These are phyloP conservation scores for Macroglossus sobrinus DNA, from an alignment of 2,113 vertebrate genomes.

Conservation along the genomic window DNA sequence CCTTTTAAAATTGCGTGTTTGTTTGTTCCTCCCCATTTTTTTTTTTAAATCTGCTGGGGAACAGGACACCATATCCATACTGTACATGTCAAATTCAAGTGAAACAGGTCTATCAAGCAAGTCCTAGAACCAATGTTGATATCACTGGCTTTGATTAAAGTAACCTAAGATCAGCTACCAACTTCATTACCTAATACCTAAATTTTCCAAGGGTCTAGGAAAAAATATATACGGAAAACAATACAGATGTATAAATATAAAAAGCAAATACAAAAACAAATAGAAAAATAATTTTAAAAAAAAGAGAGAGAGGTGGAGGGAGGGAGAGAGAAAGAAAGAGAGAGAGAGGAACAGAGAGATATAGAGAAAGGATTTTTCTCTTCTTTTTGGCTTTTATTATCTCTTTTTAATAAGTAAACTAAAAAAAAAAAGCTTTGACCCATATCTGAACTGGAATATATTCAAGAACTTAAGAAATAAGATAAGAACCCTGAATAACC, in stretches of 20 bases:
- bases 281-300: background rate
- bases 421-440: background rate
- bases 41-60: background rate
- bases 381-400: constrained; percentile 17
- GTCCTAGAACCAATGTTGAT: background rate
- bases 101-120: background rate
- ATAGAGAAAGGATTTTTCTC: background rate
- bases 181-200: background rate
- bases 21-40: background rate
- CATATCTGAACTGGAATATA: constrained; percentile 26
- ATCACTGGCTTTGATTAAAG: background rate
- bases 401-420: constrained; percentile 16
- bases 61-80: background rate
- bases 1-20: background rate
- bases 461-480: background rate
- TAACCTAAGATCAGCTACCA: background rate
- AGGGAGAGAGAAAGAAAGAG: background rate
- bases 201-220: background rate
- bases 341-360: background rate
- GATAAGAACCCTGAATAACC: background rate
- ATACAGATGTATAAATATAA: background rate
- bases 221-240: background rate
- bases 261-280: background rate
- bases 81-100: background rate
- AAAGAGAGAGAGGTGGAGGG: background rate